Base-by-base conservation (phyloP, 2,888 invertebrate species). In the Drosophila mettleri region DNA sequence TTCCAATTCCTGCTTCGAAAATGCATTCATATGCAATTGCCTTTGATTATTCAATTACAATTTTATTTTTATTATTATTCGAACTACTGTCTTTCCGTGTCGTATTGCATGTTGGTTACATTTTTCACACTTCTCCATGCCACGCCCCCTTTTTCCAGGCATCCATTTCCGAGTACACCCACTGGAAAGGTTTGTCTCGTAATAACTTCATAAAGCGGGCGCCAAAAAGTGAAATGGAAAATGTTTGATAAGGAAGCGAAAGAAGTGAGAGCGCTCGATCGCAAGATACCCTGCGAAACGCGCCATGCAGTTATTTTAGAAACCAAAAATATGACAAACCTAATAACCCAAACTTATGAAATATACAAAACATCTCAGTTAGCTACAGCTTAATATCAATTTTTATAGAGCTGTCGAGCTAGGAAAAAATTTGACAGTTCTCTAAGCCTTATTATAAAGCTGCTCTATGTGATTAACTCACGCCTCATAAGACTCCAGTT, bases 201-300 rank as follows among this genome's bases (percentile, higher is more conserved):
- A 88, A 82, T 81, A 88, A 88, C 83, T 81, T 86, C 45, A 88
- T 82, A 75, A 85, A 69, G 52, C 76, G 59, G 70, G 66, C 70
- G 69, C 43, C 78, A n/a, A 67, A 78, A 80, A 80, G 69, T 71
- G 80, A 83, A 77, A 80, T 86, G 74, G 61, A 59, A 76, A 63
- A 73, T 34, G 24, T 6, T 45, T 10, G n/a, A 16, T 24, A 24
- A 31, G 6, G 29, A 66, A 38, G 34, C 7, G 41, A 41, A 12
- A 63, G 52, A 60, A 80, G 14, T 4, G 14, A 5, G 27, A 4
- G 2, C 14, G 20, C 16, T 12, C 16, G 16, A 45, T 29, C 3
- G 0, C 0, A 18, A 29, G 45, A 45, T 45, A 45, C 45, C 45
- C 24, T 24, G 3, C n/a, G 6, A 20, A 20, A 18, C 10, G 31